A percentile compares a stretch with the other conserved stretches of the same genome.
phyloP scores from a whole-genome alignment of 92 coral and sea anemone species.

The Scolanthus callimorphus region DNA sequence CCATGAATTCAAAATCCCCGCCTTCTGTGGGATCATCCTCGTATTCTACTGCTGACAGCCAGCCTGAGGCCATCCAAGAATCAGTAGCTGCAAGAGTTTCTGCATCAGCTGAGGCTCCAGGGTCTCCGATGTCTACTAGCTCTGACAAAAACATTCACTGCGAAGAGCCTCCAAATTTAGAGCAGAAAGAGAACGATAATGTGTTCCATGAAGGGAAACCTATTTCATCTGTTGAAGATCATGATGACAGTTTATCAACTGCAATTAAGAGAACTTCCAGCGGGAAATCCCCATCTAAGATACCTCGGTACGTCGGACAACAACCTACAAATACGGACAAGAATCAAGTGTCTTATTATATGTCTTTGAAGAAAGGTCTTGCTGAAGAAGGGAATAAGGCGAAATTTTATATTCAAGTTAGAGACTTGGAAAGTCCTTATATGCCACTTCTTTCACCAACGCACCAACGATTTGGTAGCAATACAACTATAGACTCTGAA shows the following conservation, averaged over 20 bases:
- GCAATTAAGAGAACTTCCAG: constrained; percentile 79
- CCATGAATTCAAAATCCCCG: constrained; percentile 1
- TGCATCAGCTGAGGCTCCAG: constrained; percentile 26
- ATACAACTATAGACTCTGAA: constrained; percentile 59
- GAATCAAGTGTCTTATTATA: constrained; percentile 76
- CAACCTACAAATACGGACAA: constrained; percentile 43
- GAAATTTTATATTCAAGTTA: constrained; percentile 75
- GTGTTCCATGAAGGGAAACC: constrained; percentile 14
- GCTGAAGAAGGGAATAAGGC: constrained; percentile 51
- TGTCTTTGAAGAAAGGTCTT: constrained; percentile 67
- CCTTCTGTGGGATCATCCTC: constrained; percentile 7
- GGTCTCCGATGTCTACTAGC: constrained; percentile 53
- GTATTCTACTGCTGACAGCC: constrained; percentile 6
- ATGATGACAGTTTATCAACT: constrained; percentile 42
- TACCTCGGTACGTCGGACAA: constrained; percentile 75
- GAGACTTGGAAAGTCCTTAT: constrained; percentile 68
- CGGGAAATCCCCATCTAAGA: constrained; percentile 87
- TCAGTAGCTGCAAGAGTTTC: background rate
- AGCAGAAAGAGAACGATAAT: too few species aligned
- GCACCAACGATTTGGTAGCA: constrained; percentile 51
- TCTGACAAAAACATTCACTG: constrained; percentile 1
- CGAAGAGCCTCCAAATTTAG: too few species aligned
- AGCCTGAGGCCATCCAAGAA: background rate
- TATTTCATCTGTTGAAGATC: constrained; percentile 7
- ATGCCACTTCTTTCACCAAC: constrained; percentile 67